Base-by-base conservation (phyloP, 2,797 vertebrate species). In the Sebastolobus alascanus region DNA sequence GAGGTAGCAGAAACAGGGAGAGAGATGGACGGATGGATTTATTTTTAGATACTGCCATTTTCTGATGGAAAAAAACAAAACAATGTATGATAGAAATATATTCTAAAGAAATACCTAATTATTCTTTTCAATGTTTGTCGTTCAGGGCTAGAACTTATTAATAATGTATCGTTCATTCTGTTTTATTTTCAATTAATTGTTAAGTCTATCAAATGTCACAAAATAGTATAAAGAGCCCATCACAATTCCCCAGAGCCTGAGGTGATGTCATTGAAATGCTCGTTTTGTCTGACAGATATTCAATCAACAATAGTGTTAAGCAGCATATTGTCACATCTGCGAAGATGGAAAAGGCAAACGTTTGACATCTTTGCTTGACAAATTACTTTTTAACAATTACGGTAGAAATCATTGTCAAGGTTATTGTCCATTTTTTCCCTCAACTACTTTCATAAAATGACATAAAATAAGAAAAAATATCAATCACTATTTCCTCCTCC, bases 11-110 rank as follows among this genome's bases (percentile, higher is more conserved):
- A 72, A 61, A 78, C 14, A 6, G 7, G 16, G 37, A 43, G 31
- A 37, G 22, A 67, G 38, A 59, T 20, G 43, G 37, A 69, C 20
- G 82, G 59, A 71, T 59, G 46, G 29, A 63, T n/a, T 25, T 22
- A 43, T 60, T 61, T 58, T 67, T 38, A 16, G 59, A 72, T 43
- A 13, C 6, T 8, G 54, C 22, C 11, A 9, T 5, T 4, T 12
- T 11, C 13, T 25, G 25, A 16, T 46, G 5, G 25, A 5, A 9
- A 14, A 56, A 29, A 5, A 9, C 12, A 56, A 56, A 56, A 64
- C 6, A n/a, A 65, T 35, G 3, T 4, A 11, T 27, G 1, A 18
- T 35, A 27, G 9, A 46, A 59, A 46, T 54, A n/a, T 7, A 25
- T 61, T 31, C 2, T 18, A 46, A 7, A 59, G 6, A 25, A 4